Percentiles rank a stretch among this genome's conserved stretches.
phyloP scores from a whole-genome alignment of 37 sponge, comb jelly and placozoan genomes.

The Cliona cf. orientalis region DNA sequence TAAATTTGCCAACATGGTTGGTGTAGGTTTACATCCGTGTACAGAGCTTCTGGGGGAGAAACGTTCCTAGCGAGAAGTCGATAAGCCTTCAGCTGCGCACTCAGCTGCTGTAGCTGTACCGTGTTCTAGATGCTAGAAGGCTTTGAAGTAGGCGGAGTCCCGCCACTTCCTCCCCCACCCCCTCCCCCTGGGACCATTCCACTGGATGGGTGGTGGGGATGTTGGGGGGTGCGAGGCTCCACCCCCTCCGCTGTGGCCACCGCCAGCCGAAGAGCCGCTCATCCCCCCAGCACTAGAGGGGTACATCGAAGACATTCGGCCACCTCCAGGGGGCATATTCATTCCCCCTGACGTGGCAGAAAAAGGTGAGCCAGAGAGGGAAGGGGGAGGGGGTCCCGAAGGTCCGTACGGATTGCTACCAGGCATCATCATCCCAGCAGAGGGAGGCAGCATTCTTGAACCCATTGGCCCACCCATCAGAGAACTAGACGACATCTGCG shows the following conservation, averaged over 20 bases:
- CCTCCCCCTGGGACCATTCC: constrained; percentile 1
- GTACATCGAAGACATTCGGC: constrained; percentile 6
- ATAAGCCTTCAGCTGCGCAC: constrained; percentile 90
- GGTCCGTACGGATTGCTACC: constrained; percentile 54
- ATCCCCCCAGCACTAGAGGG: constrained; percentile 7
- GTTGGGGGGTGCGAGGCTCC: no score
- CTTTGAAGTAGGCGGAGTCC: constrained; percentile 3
- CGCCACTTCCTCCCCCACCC: constrained; percentile 10
- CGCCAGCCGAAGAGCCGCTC: no score
- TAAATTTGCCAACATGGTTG: constrained; percentile 33
- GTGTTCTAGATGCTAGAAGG: background rate
- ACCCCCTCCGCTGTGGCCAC: background rate
- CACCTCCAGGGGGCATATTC: constrained; percentile 6
- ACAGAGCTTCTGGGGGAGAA: constrained; percentile 54
- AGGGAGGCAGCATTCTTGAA: background rate
- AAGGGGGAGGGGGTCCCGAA: constrained; percentile 44
- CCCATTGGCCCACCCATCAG: constrained; percentile 7
- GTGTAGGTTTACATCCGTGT: constrained; percentile 38
- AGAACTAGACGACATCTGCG: constrained; percentile 16
- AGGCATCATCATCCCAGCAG: constrained; percentile 25
- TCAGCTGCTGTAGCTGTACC: constrained; percentile 65
- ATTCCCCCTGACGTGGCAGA: background rate
- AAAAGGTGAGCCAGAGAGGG: background rate
- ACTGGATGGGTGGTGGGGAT: no score
- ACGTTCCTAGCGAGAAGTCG: constrained; percentile 74